Evolutionary conservation across 2,888 invertebrate species (phyloP).

Genomic region (Listrodromus nycthemerus): DNA sequence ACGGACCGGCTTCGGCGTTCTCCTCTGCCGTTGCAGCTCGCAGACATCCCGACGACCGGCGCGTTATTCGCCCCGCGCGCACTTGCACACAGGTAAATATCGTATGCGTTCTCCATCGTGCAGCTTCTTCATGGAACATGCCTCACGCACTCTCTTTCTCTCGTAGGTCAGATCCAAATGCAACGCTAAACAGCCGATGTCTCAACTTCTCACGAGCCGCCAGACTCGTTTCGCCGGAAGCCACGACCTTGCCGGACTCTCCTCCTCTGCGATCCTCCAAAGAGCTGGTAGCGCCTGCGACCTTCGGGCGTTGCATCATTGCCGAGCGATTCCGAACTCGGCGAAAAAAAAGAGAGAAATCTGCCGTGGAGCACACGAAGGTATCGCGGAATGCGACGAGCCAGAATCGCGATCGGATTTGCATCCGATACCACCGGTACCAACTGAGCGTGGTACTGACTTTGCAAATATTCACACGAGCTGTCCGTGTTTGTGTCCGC

Average conservation of each 20-base stretch:
- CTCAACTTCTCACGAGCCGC: constrained; percentile 20
- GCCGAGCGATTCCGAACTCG: not conserved
- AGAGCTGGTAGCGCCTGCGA: constrained; percentile 8
- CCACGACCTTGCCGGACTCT: constrained; percentile 29
- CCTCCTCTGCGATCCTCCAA: constrained; percentile 20
- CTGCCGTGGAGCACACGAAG: not conserved
- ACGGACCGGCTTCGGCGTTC: constrained; percentile 36
- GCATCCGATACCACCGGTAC: constrained; percentile 20
- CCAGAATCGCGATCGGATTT: not conserved
- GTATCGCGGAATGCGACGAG: constrained; percentile 2
- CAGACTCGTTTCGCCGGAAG: constrained; percentile 11
- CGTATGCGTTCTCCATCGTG: not conserved
- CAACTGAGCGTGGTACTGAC: constrained; percentile 3
- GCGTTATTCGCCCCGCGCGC: not conserved
- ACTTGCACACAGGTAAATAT: not conserved
- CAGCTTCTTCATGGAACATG: constrained; percentile 9
- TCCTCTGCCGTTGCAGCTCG: constrained; percentile 4
- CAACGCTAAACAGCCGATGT: not conserved
- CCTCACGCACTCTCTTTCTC: not conserved
- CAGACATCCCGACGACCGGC: constrained; percentile 43
- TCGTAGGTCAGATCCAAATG: not conserved
- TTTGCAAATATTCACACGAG: constrained; percentile 6
- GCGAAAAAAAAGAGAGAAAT: constrained; percentile 13
- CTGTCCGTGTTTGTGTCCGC: not conserved
- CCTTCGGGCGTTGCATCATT: constrained; percentile 41